These are phyloP conservation scores for Physella acuta DNA, from an alignment of 1,140 invertebrate species.

Conservation along the genomic window DNA sequence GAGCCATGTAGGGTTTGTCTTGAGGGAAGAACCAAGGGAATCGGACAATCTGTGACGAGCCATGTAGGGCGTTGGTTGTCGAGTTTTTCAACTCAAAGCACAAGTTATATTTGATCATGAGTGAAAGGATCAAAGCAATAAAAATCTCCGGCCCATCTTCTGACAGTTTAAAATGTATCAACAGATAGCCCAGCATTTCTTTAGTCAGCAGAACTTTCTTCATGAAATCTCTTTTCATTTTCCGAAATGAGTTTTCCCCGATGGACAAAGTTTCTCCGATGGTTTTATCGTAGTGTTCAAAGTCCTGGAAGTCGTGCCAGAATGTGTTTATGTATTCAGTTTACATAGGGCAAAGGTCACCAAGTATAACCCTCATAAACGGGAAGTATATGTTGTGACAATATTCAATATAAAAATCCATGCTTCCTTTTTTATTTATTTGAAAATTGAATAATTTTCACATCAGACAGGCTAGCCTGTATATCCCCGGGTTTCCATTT, in stretches of 20 bases:
- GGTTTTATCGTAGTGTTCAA: slow-evolving; percentile 39
- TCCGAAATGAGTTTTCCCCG: slow-evolving; percentile 35
- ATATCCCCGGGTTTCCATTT: no score
- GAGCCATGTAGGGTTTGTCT: no score
- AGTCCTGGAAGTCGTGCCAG: slow-evolving; percentile 50
- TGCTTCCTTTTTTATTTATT: no score
- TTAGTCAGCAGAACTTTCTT: slow-evolving; percentile 46
- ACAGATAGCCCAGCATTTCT: slow-evolving; percentile 45
- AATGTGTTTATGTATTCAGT: no score
- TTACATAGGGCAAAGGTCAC: no score
- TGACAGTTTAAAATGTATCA: slow-evolving; percentile 45
- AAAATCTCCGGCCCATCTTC: slow-evolving; percentile 46
- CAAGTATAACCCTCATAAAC: no score
- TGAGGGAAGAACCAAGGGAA: slow-evolving; percentile 54
- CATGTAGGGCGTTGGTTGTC: slow-evolving; percentile 32
- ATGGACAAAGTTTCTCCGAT: slow-evolving; percentile 35
- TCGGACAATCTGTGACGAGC: slow-evolving; percentile 38
- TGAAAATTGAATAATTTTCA: no score
- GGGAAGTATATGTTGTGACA: no score
- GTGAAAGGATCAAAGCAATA: slow-evolving; percentile 32
- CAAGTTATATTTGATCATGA: slow-evolving; percentile 54
- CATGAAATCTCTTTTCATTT: slow-evolving; percentile 47
- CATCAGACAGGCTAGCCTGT: no score
- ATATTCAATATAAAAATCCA: no score
- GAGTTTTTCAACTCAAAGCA: slow-evolving; percentile 46